phyloP scores from a whole-genome alignment of 2,113 vertebrate genomes.

The Nothobranchius kuhntae region DNA sequence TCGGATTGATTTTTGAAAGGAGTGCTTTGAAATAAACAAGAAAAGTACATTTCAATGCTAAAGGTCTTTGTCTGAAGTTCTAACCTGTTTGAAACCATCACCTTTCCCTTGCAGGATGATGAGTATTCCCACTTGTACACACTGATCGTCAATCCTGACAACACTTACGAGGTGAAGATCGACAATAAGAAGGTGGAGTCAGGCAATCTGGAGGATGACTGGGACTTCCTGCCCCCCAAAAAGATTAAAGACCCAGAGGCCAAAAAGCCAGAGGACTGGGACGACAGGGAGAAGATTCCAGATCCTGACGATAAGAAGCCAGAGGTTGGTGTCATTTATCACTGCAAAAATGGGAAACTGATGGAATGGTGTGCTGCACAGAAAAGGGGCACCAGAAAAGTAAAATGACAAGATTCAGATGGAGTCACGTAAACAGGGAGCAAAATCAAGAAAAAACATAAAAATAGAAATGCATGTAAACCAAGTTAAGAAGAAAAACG shows the following conservation, averaged over 20 bases:
- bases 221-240: constrained; percentile 84
- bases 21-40: too few species aligned
- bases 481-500: too few species aligned
- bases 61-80: too few species aligned
- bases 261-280: constrained; percentile 86
- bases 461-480: too few species aligned
- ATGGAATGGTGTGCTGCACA: too few species aligned
- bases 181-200: constrained; percentile 86
- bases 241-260: constrained; percentile 85
- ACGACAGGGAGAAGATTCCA: constrained; percentile 81
- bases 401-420: too few species aligned
- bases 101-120: constrained; percentile 76
- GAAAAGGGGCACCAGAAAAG: too few species aligned
- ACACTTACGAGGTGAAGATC: constrained; percentile 89
- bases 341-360: background rate
- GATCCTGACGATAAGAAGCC: constrained; percentile 86
- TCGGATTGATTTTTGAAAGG: too few species aligned
- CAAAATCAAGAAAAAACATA: too few species aligned
- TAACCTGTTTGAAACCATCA: background rate
- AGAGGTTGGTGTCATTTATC: constrained; percentile 68
- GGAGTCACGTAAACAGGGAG: too few species aligned
- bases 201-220: constrained; percentile 83
- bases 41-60: too few species aligned
- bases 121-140: constrained; percentile 86
- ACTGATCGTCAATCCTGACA: constrained; percentile 82